phyloP scores from a whole-genome alignment of 2,113 vertebrate genomes.

The Bubo blakistoni region DNA sequence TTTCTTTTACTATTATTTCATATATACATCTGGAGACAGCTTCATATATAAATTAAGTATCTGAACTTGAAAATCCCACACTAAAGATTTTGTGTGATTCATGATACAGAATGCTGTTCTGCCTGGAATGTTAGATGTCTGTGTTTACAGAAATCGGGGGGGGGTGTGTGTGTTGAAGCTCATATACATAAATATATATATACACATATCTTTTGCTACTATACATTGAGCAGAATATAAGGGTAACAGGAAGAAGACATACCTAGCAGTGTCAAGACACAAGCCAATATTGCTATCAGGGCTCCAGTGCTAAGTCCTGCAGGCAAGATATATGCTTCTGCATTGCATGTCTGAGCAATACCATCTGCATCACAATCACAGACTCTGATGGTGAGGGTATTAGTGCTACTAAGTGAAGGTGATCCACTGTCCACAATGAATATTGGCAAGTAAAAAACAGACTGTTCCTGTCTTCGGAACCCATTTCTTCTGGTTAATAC shows the following conservation, averaged over 20 bases:
- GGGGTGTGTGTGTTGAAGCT: fast-evolving
- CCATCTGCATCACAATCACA: constrained; percentile 89
- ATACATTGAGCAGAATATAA: not conserved
- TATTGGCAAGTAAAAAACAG: constrained; percentile 87
- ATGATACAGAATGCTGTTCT: not conserved
- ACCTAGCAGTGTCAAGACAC: constrained; percentile 91
- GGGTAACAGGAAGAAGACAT: constrained; percentile 46
- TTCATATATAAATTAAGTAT: not conserved
- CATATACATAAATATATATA: not conserved
- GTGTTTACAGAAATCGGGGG: not conserved
- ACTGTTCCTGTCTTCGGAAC: constrained; percentile 88
- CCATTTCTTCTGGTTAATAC: constrained; percentile 85
- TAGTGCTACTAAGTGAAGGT: constrained; percentile 92
- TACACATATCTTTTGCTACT: not conserved
- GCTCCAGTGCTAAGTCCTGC: constrained; percentile 93
- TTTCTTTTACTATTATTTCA: not conserved
- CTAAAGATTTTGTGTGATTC: not conserved
- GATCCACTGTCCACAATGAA: constrained; percentile 92
- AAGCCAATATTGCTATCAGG: constrained; percentile 90
- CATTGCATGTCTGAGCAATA: constrained; percentile 87
- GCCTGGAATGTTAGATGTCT: not conserved
- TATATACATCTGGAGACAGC: not conserved
- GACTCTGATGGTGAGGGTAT: constrained; percentile 90
- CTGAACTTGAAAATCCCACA: not conserved
- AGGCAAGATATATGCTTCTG: constrained; percentile 86